These are phyloP conservation scores for Tricholaema leucomelas DNA, from an alignment of 2,113 vertebrate species.

Conservation along the genomic window DNA sequence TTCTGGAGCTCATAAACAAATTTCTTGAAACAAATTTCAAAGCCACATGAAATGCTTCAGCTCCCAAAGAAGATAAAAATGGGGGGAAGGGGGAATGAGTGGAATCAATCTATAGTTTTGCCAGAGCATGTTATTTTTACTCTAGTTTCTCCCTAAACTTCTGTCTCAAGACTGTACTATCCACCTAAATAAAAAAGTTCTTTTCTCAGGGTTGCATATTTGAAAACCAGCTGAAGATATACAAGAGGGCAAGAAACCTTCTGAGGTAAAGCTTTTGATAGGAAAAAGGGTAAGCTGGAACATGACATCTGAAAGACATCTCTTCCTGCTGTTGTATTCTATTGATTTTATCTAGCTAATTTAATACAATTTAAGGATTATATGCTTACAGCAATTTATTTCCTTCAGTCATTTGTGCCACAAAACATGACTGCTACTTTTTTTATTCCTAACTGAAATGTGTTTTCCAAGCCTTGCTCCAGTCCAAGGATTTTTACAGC, in stretches of 20 bases:
- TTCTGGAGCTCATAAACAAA: not conserved
- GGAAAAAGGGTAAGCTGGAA: not conserved
- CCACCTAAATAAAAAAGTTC: not conserved
- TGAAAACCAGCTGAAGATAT: not conserved
- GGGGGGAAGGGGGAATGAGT: not conserved
- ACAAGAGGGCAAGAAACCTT: not conserved
- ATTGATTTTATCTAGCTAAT: not conserved
- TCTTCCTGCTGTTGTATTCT: not conserved
- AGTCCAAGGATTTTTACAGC: not conserved
- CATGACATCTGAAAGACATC: not conserved
- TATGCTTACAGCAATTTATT: not conserved
- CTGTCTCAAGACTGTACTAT: not conserved
- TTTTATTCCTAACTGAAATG: not conserved
- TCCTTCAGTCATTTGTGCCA: not conserved
- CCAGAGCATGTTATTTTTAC: not conserved
- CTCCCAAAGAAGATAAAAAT: conserved; percentile 33
- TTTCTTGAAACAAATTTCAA: conserved; percentile 30
- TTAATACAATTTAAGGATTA: not conserved
- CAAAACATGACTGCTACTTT: not conserved
- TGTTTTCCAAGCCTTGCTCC: not conserved
- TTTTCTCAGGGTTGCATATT: not conserved
- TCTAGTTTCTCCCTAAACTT: conserved; percentile 30
- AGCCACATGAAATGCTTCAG: conserved; percentile 12
- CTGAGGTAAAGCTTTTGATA: not conserved
- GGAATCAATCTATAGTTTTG: not conserved